A percentile compares a stretch with the other conserved stretches of the same genome.
phyloP scores from a whole-genome alignment of 2,113 vertebrate species.

The Pipra filicauda region DNA sequence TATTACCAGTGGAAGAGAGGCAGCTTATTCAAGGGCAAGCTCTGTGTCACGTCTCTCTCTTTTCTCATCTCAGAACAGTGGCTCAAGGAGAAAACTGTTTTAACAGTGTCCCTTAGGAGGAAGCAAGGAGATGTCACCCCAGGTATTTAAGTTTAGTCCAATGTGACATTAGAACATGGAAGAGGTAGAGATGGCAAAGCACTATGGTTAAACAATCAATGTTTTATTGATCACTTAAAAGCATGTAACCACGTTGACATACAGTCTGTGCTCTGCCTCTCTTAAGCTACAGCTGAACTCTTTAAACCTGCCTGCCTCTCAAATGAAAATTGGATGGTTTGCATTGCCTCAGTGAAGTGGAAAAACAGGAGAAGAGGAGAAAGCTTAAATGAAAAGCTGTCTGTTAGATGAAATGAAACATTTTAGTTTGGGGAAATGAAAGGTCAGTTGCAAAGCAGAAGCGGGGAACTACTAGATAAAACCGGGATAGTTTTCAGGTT shows the following conservation, averaged over 20 bases:
- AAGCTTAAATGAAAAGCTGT: background rate
- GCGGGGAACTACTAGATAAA: background rate
- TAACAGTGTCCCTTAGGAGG: background rate
- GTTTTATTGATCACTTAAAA: conserved; percentile 17
- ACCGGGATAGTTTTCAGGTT: background rate
- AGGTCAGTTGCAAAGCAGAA: background rate
- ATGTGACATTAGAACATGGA: background rate
- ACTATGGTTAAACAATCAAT: background rate
- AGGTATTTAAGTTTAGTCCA: background rate
- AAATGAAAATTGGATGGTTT: conserved; percentile 4
- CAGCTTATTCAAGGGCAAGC: background rate
- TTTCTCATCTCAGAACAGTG: background rate
- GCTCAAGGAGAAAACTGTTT: background rate
- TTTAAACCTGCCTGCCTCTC: background rate
- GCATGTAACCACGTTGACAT: fast-evolving
- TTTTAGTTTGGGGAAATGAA: background rate
- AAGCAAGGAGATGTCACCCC: background rate
- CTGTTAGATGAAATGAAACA: background rate
- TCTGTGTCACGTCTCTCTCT: background rate
- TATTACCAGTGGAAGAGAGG: background rate
- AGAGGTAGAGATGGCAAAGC: background rate
- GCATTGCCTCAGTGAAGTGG: background rate
- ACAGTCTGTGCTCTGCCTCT: background rate
- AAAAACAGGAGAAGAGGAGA: background rate
- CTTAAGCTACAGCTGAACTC: background rate